These are phyloP conservation scores for Cataglyphis cursor DNA, from an alignment of 2,888 invertebrate genomes.

Conservation along the genomic window DNA sequence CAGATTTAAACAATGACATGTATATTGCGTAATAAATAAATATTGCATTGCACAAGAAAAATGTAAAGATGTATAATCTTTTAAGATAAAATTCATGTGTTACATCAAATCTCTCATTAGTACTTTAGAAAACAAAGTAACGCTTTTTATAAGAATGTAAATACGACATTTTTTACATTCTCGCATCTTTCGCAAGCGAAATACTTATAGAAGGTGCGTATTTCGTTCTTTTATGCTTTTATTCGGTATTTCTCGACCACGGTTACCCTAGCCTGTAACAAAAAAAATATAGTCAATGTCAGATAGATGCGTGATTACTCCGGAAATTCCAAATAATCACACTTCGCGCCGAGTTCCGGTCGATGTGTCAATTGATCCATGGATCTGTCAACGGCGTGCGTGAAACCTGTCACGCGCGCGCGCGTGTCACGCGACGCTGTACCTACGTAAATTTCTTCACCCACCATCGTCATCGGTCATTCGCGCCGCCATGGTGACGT, in stretches of 20 bases:
- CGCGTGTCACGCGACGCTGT: constrained; percentile 65
- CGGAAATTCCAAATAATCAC: constrained; percentile 17
- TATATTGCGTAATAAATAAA: neutral
- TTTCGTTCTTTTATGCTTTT: neutral
- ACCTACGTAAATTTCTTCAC: constrained; percentile 69
- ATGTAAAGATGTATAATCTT: neutral
- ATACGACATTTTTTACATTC: constrained; percentile 22
- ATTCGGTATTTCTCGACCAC: neutral
- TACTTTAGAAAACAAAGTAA: neutral
- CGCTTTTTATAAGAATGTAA: constrained; percentile 6
- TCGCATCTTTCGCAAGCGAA: neutral
- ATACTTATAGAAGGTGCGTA: neutral
- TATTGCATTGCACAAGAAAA: neutral
- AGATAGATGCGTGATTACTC: no score
- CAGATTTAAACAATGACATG: neutral
- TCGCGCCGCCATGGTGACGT: constrained; percentile 56
- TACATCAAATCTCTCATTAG: constrained; percentile 20
- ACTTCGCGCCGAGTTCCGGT: neutral
- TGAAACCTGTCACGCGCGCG: constrained; percentile 13
- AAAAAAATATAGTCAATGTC: neutral
- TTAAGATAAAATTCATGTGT: neutral
- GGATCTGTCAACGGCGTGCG: constrained; percentile 9
- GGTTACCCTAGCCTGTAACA: neutral
- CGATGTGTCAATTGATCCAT: neutral
- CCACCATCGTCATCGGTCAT: constrained; percentile 57